Evolutionary conservation across 2,888 invertebrate genomes (phyloP).

Genomic region (Resseliella maxima): DNA sequence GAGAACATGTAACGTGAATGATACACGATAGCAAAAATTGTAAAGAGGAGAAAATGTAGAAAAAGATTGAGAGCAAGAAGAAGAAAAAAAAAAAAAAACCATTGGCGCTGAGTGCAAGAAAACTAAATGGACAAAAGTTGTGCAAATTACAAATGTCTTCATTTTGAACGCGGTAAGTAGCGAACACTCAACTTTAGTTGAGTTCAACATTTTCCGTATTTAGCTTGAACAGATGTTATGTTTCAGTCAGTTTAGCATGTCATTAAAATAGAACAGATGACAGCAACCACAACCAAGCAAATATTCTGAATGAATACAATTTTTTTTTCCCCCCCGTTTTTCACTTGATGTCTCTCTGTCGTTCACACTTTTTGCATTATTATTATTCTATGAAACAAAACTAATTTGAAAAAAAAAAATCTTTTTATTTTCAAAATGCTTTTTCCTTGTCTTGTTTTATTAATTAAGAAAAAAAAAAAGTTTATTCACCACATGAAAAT

Average conservation of each 20-base stretch:
- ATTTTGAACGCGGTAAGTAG: not conserved
- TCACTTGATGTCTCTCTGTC: too few species aligned
- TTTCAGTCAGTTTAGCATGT: not conserved
- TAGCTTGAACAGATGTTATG: not conserved
- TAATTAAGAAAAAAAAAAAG: not conserved
- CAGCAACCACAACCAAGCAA: not conserved
- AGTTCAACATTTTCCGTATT: not conserved
- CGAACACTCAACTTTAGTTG: not conserved
- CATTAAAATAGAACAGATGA: not conserved
- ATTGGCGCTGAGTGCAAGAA: too few species aligned
- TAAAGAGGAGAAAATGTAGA: not conserved
- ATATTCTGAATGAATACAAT: not conserved
- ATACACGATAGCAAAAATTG: not conserved
- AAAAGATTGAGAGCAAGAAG: not conserved
- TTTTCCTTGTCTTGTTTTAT: not conserved
- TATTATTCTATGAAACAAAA: not conserved
- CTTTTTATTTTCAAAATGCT: not conserved
- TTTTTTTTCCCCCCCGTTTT: too few species aligned
- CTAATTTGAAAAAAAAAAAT: not conserved
- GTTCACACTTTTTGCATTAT: too few species aligned
- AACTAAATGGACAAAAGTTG: not conserved
- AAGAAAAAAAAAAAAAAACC: not conserved
- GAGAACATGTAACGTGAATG: not conserved
- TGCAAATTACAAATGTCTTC: constrained; percentile 2
- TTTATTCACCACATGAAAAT: not conserved